Conservation (phyloP, 2,113 vertebrate genomes). For the Anarhynchus alexandrinus region DNA sequence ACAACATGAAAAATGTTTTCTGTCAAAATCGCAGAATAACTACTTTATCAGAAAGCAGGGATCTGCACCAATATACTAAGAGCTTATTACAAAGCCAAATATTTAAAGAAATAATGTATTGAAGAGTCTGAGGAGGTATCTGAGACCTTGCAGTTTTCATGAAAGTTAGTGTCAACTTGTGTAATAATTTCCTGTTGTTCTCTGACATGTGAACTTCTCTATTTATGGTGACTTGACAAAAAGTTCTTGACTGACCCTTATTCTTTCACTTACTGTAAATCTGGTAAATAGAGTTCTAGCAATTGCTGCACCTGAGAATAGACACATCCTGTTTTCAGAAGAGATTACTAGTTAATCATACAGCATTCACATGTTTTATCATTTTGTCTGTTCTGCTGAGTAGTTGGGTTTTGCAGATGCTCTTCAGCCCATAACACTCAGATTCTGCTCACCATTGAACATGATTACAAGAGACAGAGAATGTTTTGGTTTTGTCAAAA, state of each 20-base stretch:
- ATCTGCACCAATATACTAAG: not conserved
- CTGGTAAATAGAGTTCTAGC: not conserved
- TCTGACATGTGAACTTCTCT: conserved; percentile 9
- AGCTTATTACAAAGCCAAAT: not conserved
- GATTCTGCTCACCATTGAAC: not conserved
- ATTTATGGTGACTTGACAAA: conserved; percentile 42
- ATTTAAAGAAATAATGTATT: not conserved
- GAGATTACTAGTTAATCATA: not conserved
- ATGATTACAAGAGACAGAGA: not conserved
- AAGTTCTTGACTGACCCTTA: not conserved
- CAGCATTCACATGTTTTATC: not conserved
- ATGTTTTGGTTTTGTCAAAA: not conserved
- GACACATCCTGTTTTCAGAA: not conserved
- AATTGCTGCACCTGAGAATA: not conserved
- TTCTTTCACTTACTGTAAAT: not conserved
- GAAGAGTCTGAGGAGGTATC: not conserved
- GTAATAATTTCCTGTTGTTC: conserved; percentile 35
- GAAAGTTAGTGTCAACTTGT: not conserved
- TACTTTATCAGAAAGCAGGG: not conserved
- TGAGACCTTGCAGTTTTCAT: not conserved
- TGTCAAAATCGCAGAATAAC: not conserved
- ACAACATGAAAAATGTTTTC: too few species aligned
- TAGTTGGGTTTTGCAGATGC: not conserved
- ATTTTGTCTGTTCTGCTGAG: not conserved
- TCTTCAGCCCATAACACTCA: not conserved